phyloP scores from a whole-genome alignment of 2,113 vertebrate genomes.

The Ciconia stormi region DNA sequence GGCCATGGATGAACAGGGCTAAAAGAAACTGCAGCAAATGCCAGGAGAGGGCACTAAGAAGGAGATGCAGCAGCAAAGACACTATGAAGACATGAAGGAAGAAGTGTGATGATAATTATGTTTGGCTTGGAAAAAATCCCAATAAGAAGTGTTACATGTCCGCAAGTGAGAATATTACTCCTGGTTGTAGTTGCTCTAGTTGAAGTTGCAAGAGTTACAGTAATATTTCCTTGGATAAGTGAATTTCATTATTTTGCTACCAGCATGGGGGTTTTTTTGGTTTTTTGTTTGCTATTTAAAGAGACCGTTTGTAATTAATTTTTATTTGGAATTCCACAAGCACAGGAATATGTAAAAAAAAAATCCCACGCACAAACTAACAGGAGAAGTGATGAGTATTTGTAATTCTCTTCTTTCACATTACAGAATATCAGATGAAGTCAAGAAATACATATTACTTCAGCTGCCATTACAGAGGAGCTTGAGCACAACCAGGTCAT shows the following conservation, averaged over 20 bases:
- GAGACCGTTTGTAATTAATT: not conserved
- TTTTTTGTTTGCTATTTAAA: not conserved
- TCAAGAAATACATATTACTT: not conserved
- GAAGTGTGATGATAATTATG: not conserved
- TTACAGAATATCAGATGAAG: not conserved
- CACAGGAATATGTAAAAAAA: not conserved
- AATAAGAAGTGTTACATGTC: fast-evolving
- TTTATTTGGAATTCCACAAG: not conserved
- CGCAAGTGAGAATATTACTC: not conserved
- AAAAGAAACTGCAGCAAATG: not conserved
- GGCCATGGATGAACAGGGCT: not conserved
- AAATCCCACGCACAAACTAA: not conserved
- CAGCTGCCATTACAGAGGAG: not conserved
- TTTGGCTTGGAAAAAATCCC: not conserved
- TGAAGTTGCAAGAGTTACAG: not conserved
- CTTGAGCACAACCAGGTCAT: not conserved
- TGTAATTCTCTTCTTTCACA: not conserved
- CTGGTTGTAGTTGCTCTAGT: not conserved
- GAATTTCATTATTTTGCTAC: not conserved
- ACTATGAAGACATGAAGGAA: not conserved
- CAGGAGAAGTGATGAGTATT: not conserved
- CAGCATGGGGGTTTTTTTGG: fast-evolving
- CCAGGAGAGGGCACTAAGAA: not conserved
- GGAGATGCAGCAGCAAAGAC: not conserved
- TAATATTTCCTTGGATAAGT: not conserved